Evolutionary conservation across 2,888 invertebrate species (phyloP), one percentile per base, ranked within the genome.

Genomic region (Colletes collaris): DNA sequence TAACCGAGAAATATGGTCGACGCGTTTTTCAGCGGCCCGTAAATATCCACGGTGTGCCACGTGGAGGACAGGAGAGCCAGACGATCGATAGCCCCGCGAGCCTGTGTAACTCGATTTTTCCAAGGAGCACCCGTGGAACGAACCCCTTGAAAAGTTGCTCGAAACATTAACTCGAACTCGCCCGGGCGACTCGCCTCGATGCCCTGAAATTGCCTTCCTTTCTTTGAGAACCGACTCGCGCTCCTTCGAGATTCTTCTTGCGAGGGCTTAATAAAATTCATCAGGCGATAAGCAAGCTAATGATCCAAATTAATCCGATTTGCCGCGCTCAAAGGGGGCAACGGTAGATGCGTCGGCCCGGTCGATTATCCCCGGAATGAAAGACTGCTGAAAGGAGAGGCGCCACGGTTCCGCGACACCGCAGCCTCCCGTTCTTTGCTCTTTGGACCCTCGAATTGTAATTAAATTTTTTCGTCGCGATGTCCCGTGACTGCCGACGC

Each of bases 391-490:
- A 52, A 37, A 40, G 4, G 10, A 62, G 63, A 4, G 50, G 10
- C 8, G 0, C 5, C 27, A 1, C 11, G 7, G 66, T 40, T 50
- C 46, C 75, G 50, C 55, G 66, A 56, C 56, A 44, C 44, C 10
- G 46, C 52, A 19, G 27, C 7, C 27, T 64, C 35, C 37, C 35
- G 27, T 27, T 16, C 50, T 56, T 35, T 13, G 2, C 27, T 11
- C 35, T 7, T 16, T 19, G 3, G 4, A 8, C 4, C 53, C 46
- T 11, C 50, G 64, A 62, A 81, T 81, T 81, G 83, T 85, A 85
- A 85, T 85, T 86, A 83, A 77, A 84, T 86, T 86, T 80, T 85
- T 85, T 83, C 76, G 72, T 68, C 75, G 78, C 82, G 58, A 55
- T 50, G 77, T 68, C 70, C 77, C 83, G 50, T 63, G 74, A 40